Evolutionary conservation across 2,888 invertebrate genomes (phyloP).

Genomic region (Ommatoiulus sabulosus): DNA sequence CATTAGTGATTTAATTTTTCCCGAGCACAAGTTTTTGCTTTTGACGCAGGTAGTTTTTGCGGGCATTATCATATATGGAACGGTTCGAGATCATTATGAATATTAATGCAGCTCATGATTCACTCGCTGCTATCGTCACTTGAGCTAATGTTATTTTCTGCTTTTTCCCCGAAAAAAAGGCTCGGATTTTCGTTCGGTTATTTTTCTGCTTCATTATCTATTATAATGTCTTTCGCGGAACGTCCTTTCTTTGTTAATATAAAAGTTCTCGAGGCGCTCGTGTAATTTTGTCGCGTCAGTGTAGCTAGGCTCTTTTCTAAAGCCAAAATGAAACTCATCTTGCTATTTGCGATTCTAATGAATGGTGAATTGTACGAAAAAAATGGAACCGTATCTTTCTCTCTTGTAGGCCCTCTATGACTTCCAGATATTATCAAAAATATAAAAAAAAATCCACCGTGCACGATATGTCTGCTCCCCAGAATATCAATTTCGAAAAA

Average conservation of each 20-base stretch:
- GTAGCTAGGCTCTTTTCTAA: not conserved
- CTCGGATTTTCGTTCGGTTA: not conserved
- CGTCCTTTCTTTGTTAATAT: constrained; percentile 35
- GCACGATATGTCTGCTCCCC: constrained; percentile 5
- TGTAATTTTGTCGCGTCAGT: constrained; percentile 36
- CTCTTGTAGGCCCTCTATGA: constrained; percentile 5
- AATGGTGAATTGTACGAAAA: not conserved
- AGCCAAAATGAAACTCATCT: constrained; percentile 43
- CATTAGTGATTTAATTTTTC: constrained; percentile 7
- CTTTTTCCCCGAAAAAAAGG: not conserved
- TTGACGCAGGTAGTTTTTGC: not conserved
- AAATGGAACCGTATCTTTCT: not conserved
- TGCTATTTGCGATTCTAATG: constrained; percentile 40
- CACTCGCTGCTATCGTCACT: not conserved
- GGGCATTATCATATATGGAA: not conserved
- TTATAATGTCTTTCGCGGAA: constrained; percentile 8
- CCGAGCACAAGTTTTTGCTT: not conserved
- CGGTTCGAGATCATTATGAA: not conserved
- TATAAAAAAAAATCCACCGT: not conserved
- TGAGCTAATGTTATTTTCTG: not conserved
- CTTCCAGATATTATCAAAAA: constrained; percentile 11
- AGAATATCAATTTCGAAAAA: constrained; percentile 14
- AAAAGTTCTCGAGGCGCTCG: constrained; percentile 21
- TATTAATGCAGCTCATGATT: not conserved
- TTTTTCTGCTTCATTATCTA: constrained; percentile 40